These are phyloP conservation scores for Noctua janthe DNA, from an alignment of 2,888 invertebrate genomes.

Conservation along the genomic window DNA sequence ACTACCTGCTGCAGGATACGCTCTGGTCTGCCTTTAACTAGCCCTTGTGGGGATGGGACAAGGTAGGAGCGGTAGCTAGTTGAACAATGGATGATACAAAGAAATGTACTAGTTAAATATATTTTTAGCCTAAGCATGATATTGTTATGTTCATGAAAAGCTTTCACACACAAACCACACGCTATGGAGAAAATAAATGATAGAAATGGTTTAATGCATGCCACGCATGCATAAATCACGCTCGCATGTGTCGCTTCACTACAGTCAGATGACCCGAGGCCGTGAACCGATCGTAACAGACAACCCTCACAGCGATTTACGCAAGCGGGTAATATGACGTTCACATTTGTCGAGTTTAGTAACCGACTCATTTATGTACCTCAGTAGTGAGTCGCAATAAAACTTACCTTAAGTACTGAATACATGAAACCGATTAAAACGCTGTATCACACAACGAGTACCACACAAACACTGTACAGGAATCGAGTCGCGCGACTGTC, in stretches of 20 bases:
- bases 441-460: neutral
- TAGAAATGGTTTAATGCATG: neutral
- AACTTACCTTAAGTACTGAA: neutral
- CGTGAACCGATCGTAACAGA: neutral
- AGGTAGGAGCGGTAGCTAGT: neutral
- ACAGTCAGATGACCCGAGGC: neutral
- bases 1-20: constrained; percentile 64
- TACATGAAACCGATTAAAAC: neutral
- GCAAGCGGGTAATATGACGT: neutral
- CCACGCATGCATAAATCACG: neutral
- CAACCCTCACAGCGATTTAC: neutral
- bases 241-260: neutral
- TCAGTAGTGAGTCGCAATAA: neutral
- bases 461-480: constrained; percentile 36
- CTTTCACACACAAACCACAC: neutral
- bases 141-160: neutral
- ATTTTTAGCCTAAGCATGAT: neutral
- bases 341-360: neutral
- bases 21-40: constrained; percentile 67
- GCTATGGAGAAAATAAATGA: neutral
- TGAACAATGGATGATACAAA: neutral
- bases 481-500: constrained; percentile 57
- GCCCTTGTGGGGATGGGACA: constrained; percentile 36
- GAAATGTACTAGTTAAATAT: neutral
- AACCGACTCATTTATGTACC: neutral